Conservation (phyloP, 35 echinoderm and acorn worm species). For the Lytechinus pictus region DNA sequence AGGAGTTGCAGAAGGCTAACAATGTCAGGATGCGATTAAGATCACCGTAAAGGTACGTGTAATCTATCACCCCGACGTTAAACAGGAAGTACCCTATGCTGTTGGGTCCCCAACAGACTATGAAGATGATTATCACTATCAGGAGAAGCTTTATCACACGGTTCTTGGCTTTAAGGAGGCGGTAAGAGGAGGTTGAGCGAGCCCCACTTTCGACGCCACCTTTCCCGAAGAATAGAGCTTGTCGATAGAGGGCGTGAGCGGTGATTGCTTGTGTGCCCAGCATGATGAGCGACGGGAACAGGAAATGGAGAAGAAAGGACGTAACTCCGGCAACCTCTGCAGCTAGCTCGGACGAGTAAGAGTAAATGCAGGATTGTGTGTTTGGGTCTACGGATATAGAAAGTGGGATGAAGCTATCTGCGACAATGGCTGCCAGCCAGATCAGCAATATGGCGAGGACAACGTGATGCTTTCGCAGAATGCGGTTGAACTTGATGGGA, state of each 20-base stretch:
- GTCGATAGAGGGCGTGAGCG: conserved; percentile 45
- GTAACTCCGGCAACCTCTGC: conserved; percentile 15
- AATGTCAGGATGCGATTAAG: conserved; percentile 68
- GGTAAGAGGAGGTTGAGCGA: conserved; percentile 34
- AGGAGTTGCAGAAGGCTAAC: conserved; percentile 86
- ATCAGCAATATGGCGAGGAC: conserved; percentile 54
- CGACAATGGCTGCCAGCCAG: conserved; percentile 58
- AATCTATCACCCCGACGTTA: conserved; percentile 70
- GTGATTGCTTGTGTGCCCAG: background rate
- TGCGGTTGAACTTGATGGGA: conserved; percentile 68
- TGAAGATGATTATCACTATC: conserved; percentile 84
- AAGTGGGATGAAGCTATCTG: conserved; percentile 64
- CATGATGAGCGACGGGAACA: conserved; percentile 87
- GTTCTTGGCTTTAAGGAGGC: conserved; percentile 63
- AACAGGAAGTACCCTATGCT: conserved; percentile 71
- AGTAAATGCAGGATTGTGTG: conserved; percentile 30
- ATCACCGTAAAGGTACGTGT: conserved; percentile 56
- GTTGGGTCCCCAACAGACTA: conserved; percentile 86
- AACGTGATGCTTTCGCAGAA: conserved; percentile 62
- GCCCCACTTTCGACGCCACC: background rate
- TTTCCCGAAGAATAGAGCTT: conserved; percentile 35
- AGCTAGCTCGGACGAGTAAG: conserved; percentile 29
- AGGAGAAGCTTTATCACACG: conserved; percentile 85
- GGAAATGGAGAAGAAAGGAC: conserved; percentile 62
- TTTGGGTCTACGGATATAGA: conserved; percentile 44